Evolutionary conservation across 2,797 vertebrate species (phyloP), one percentile per base, ranked within the genome.

Genomic region (Otolemur crassicaudatus): DNA sequence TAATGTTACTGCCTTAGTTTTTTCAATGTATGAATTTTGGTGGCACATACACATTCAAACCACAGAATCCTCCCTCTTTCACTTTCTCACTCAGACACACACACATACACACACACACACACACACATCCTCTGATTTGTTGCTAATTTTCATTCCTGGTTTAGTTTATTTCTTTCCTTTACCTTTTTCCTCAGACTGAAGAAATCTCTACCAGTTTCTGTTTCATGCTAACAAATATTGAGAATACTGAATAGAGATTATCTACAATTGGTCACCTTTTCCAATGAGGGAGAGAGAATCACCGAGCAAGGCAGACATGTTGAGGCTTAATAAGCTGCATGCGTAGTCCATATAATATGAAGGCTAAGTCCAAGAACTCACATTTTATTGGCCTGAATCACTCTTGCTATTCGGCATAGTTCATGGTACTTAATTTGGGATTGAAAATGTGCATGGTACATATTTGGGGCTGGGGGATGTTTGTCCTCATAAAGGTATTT

Each of bases 401-500:
- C 0, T 23, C 23, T 60, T 92, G 53, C 79, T 72, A 81, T 91
- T 81, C 79, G 73, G 61, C 91, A 58, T 12, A 82, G 58, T 90
- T 95, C 69, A 97, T 19, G 46, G 75, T 69, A 31, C 49, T 94
- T 96, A 96, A 96, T 67, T 53, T 46, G 70, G 67, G 56, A 29
- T n/a, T 91, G 73, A 93, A 81, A 95, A n/a, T 84, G 58, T 91
- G 34, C 49, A 25, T 40, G 43, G 23, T 46, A 43, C 37, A 86
- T 89, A 94, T 92, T 93, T 98, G 58, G 0, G 1, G 34, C 96
- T 31, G 1, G 0, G n/a, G 91, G 96, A 97, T 90, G 37, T 56
- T 96, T 97, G 94, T 96, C n/a, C 96, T 94, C 95, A 69, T 53
- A 83, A 72, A 97, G 96, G 84, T 97, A 46, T 72, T 5, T 93